Percentiles rank a stretch among this genome's conserved stretches.
These are phyloP conservation scores for Lepidocyrtinus sp. DNA, from an alignment of 2,888 invertebrate species.

Conservation along the genomic window DNA sequence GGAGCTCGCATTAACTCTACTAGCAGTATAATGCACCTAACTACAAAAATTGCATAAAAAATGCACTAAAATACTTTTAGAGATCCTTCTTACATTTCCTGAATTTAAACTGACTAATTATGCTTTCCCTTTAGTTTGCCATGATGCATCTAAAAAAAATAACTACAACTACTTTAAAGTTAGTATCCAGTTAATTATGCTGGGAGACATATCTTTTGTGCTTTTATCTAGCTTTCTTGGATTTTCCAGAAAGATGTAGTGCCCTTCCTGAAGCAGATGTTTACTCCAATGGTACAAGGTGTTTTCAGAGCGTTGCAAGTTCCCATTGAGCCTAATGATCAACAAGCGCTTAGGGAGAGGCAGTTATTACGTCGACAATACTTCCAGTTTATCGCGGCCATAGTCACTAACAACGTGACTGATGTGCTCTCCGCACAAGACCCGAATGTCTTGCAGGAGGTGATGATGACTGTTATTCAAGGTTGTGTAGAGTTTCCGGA, in stretches of 20 bases:
- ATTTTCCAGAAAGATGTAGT: slow-evolving; percentile 74
- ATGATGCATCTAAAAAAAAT: too few relatives aligned
- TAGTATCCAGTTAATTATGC: slow-evolving; percentile 29
- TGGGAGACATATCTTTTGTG: slow-evolving; percentile 54
- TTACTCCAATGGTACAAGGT: slow-evolving; percentile 74
- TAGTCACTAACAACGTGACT: slow-evolving; percentile 74
- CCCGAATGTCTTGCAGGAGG: slow-evolving; percentile 71
- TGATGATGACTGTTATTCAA: slow-evolving; percentile 74
- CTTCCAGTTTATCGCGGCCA: slow-evolving; percentile 74
- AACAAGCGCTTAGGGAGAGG: slow-evolving; percentile 73
- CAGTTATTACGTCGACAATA: slow-evolving; percentile 74
- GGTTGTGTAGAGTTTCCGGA: slow-evolving; percentile 75
- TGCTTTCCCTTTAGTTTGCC: background rate
- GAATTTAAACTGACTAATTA: background rate
- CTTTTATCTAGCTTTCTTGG: slow-evolving; percentile 70
- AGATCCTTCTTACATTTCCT: too few relatives aligned
- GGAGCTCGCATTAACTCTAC: too few relatives aligned
- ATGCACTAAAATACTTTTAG: too few relatives aligned
- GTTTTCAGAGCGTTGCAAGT: slow-evolving; percentile 73
- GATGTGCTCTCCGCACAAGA: slow-evolving; percentile 73
- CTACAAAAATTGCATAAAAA: too few relatives aligned
- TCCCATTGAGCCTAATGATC: slow-evolving; percentile 74
- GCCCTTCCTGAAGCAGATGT: slow-evolving; percentile 74
- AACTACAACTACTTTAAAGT: too few relatives aligned
- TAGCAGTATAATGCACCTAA: too few relatives aligned